A percentile compares a stretch with the other conserved stretches of the same genome.
These are phyloP conservation scores for Allophyes oxyacanthae DNA, from an alignment of 2,888 invertebrate species.

Conservation along the genomic window DNA sequence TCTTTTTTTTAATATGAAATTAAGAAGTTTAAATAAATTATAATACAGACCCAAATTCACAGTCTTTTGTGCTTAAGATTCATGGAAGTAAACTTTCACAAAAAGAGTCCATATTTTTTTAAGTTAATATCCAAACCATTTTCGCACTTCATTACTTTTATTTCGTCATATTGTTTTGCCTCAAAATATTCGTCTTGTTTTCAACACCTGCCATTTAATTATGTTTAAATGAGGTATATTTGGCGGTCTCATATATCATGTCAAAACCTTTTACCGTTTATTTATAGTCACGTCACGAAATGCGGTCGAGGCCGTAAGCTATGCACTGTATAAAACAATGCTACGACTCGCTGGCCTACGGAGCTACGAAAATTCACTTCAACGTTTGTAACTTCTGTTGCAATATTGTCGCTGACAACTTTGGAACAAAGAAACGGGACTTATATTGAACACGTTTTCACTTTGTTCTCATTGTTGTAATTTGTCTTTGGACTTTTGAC, in stretches of 20 bases:
- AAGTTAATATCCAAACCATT: constrained; percentile 5
- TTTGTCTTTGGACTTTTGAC: constrained; percentile 18
- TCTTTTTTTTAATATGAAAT: constrained; percentile 26
- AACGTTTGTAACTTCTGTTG: constrained; percentile 19
- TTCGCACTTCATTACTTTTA: constrained; percentile 12
- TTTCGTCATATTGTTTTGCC: constrained; percentile 18
- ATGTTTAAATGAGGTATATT: constrained; percentile 45
- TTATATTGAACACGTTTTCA: constrained; percentile 14
- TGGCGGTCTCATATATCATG: constrained; percentile 47
- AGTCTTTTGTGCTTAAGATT: constrained; percentile 39
- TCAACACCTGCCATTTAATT: constrained; percentile 46
- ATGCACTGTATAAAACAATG: constrained; percentile 62
- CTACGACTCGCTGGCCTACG: constrained; percentile 38
- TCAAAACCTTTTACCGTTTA: constrained; percentile 58
- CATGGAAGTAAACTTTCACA: constrained; percentile 28
- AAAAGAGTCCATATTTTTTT: constrained; percentile 27
- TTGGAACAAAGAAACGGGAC: constrained; percentile 11
- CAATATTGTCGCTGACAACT: constrained; percentile 21
- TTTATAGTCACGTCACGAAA: constrained; percentile 62
- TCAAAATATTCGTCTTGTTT: constrained; percentile 21
- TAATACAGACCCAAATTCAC: constrained; percentile 6
- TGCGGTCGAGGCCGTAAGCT: constrained; percentile 65
- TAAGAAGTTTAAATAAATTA: constrained; percentile 32
- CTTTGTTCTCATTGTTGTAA: constrained; percentile 6
- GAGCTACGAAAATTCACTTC: constrained; percentile 33